These are phyloP conservation scores for Leucophenga montana DNA, from an alignment of 2,888 invertebrate genomes.

Conservation along the genomic window DNA sequence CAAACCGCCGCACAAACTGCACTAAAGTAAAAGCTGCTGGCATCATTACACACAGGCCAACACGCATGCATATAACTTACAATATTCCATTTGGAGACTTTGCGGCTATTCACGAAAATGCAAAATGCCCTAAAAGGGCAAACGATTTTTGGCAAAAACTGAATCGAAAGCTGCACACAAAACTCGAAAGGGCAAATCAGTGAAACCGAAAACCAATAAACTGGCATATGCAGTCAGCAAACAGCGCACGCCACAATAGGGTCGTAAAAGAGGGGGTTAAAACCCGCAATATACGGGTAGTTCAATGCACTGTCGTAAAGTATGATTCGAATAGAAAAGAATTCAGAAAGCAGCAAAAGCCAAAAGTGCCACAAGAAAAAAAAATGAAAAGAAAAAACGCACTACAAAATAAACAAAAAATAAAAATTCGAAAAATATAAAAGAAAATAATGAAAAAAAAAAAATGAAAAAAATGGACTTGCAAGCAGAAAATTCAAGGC, in stretches of 20 bases:
- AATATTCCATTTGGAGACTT: conserved; percentile 47
- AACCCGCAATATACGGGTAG: not conserved
- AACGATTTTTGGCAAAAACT: conserved; percentile 50
- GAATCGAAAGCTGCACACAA: conserved; percentile 19
- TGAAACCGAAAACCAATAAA: conserved; percentile 55
- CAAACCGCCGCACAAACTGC: conserved; percentile 10
- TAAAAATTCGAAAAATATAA: not conserved
- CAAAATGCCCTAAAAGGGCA: conserved; percentile 50
- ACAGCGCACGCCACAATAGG: not conserved
- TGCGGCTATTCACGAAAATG: conserved; percentile 42
- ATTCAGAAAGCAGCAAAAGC: conserved; percentile 40
- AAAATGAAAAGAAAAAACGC: not conserved
- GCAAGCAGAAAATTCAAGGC: not conserved
- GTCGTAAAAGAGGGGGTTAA: not conserved
- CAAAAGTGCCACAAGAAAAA: not conserved
- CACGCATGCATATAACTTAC: not conserved
- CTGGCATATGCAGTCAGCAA: conserved; percentile 49
- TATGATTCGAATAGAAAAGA: conserved; percentile 54
- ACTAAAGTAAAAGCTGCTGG: conserved; percentile 42
- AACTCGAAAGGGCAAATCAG: conserved; percentile 46
- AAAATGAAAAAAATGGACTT: not conserved
- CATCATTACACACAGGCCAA: conserved; percentile 48
- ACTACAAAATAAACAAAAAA: too few relatives aligned
- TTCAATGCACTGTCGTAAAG: conserved; percentile 34
- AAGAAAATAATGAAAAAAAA: not conserved